phyloP scores from a whole-genome alignment of 2,113 vertebrate species.

The Capricornis sumatraensis region DNA sequence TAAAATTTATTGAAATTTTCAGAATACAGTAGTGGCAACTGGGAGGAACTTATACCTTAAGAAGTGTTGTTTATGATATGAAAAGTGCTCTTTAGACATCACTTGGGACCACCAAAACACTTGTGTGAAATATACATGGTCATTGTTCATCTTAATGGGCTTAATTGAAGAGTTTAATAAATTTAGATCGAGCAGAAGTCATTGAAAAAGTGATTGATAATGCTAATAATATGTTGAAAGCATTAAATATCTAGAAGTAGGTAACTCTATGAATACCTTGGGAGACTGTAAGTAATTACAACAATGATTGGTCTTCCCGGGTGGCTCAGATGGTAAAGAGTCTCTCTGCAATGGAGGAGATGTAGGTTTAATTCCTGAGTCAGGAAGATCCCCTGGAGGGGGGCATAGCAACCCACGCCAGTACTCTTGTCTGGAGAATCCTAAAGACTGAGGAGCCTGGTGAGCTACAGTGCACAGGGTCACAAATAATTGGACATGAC shows the following conservation, averaged over 20 bases:
- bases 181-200: conserved; percentile 45
- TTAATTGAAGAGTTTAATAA: conserved; percentile 55
- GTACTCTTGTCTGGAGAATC: background rate
- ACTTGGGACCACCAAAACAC: background rate
- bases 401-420: background rate
- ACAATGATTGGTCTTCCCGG: background rate
- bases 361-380: background rate
- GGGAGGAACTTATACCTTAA: background rate
- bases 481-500: background rate
- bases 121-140: conserved; percentile 20
- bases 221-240: conserved; percentile 29
- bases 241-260: conserved; percentile 35
- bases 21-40: background rate
- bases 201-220: conserved; percentile 60
- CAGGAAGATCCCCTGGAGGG: background rate
- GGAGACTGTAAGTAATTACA: conserved; percentile 19
- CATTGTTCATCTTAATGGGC: conserved; percentile 17
- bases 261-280: conserved; percentile 34
- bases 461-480: background rate
- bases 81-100: conserved; percentile 39
- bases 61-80: conserved; percentile 10
- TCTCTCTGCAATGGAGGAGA: background rate
- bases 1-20: conserved; percentile 9
- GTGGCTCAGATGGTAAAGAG: background rate
- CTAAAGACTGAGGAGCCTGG: background rate